Base-by-base conservation (phyloP, 2,797 vertebrate genomes). In the Geotrypetes seraphini region DNA sequence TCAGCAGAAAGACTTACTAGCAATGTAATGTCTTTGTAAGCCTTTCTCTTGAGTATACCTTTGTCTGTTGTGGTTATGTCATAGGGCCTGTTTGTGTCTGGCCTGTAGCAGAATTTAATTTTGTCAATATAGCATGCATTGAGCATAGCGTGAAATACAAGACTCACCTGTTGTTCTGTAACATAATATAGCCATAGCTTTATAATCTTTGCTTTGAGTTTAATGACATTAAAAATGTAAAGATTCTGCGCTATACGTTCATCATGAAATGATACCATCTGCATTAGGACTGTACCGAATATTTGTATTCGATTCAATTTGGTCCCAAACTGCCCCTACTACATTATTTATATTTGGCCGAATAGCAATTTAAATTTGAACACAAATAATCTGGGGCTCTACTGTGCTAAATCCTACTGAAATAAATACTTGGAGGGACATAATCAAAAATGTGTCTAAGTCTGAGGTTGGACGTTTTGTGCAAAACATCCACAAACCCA, bases 1-100 rank as follows among this genome's bases (percentile, higher is more conserved):
- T 69, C 69, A 79, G 66, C 49, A 73, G 71, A 77, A 78, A 76
- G 66, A 53, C 52, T 78, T 69, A 60, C 57, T 67, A 53, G 37
- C 40, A 53, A 53, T 39, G 36, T 63, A 57, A 50, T 45, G 31
- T 54, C 61, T 58, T 45, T 57, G 43, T 66, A 66, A 71, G 54
- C 39, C 54, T 73, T 76, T 78, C 60, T 68, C 40, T 66, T 66
- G 50, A 43, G 40, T 70, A 41, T 51, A 47, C 47, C 39, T 54
- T 34, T 31, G 40, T 63, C 51, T 74, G 42, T 36, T 47, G 31
- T 74, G 40, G 36, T n/a, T 47, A 30, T 41, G 33, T 60, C 46
- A 32, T 47, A 60, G 44, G n/a, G n/a, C n/a, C n/a, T n/a, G n/a
- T n/a, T n/a, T n/a, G n/a, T n/a, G n/a, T n/a, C 44, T 71, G 30